Evolutionary conservation across 2,888 invertebrate genomes (phyloP), one percentile per base, ranked within the genome.

Genomic region (Philereme vetulata): DNA sequence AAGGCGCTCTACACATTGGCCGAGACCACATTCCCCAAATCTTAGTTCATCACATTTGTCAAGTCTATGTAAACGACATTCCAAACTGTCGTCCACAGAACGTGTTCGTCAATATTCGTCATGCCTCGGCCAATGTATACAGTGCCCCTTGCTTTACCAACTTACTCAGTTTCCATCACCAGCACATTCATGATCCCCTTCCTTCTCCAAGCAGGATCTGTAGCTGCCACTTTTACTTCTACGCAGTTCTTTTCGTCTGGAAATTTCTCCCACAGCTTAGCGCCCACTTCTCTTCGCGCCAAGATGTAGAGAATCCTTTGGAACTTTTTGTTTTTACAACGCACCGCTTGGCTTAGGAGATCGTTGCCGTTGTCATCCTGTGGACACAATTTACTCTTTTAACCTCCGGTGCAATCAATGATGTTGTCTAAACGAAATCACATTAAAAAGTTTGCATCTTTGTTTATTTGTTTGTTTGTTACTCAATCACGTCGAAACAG

Each of bases 101-200:
- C 21, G 21, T 21, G 21, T 2, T 21, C 21, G 21, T 21, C n/a
- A n/a, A n/a, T 21, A 21, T 1, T 1, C 21, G 21, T 21, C 21
- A 21, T 21, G 21, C 21, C 21, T 21, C 21, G 21, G 21, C 21
- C 21, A 21, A 21, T 21, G 21, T 21, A n/a, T n/a, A 21, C 21
- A 21, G 21, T 21, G 21, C 36, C 36, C 5, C 5, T 5, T 7
- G 6, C 7, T 36, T 6, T 36, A 36, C 8, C 8, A 58, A 74
- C 93, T 92, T 85, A 95, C 96, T 94, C 93, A 4, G 95, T 93
- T 71, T 88, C 93, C 51, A 93, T 86, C 67, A 95, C 82, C 9
- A 96, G 85, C 21, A 90, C 88, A 65, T 94, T 95, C 71, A 94
- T 95, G 60, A 96, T 93, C 3, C 96, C 96, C 66, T 92, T 91